Conservation (phyloP, 1,140 invertebrate species). For the Drosophila ironensis region DNA sequence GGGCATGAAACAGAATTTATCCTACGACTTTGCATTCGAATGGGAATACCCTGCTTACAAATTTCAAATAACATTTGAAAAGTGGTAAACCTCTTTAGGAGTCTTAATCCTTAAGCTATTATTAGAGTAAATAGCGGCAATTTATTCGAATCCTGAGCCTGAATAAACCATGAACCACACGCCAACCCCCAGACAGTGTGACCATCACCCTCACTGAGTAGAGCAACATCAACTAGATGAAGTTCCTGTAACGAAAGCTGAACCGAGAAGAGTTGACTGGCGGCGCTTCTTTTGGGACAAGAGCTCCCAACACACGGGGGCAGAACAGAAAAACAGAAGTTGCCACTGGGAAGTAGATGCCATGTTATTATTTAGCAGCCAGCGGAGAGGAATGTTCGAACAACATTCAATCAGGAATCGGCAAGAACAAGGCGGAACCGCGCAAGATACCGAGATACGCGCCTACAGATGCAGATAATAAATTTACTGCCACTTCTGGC, state of each 20-base stretch:
- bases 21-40: neutral
- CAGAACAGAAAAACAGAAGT: constrained; percentile 25
- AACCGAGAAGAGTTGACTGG: constrained; percentile 7
- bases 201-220: neutral
- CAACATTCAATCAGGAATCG: constrained; percentile 41
- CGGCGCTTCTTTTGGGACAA: constrained; percentile 20
- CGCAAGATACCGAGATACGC: neutral
- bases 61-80: no score
- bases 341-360: constrained; percentile 33
- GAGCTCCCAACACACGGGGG: constrained; percentile 23
- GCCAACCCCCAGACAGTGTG: no score
- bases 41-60: constrained; percentile 22
- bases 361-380: constrained; percentile 40
- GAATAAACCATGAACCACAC: no score
- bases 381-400: constrained; percentile 1
- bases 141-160: no score
- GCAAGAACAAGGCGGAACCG: constrained; percentile 23
- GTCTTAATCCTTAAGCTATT: no score
- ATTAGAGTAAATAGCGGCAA: no score
- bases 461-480: constrained; percentile 23
- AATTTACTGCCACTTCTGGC: constrained; percentile 7
- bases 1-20: neutral
- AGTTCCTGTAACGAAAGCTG: constrained; percentile 45
- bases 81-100: no score
- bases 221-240: constrained; percentile 12